These are phyloP conservation scores for Spialia ferax DNA, from an alignment of 2,888 invertebrate species.

Conservation along the genomic window DNA sequence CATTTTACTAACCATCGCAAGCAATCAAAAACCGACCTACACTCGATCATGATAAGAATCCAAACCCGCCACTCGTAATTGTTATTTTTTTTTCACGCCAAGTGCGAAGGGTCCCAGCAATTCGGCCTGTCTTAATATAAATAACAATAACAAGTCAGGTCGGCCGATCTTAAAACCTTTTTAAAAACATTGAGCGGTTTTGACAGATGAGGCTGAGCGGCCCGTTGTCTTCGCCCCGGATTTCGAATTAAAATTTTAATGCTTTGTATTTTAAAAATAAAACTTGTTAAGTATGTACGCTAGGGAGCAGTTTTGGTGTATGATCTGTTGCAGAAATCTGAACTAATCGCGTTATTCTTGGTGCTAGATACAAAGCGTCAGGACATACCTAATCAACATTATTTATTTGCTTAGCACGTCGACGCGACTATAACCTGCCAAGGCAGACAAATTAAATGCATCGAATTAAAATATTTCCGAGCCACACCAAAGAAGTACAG, in stretches of 20 bases:
- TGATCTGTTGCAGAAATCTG: too few relatives aligned
- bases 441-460: constrained; percentile 10
- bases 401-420: too few relatives aligned
- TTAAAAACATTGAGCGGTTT: constrained; percentile 77
- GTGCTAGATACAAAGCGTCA: too few relatives aligned
- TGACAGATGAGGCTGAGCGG: constrained; percentile 74
- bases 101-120: constrained; percentile 80
- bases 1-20: constrained; percentile 48
- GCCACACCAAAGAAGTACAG: constrained; percentile 15
- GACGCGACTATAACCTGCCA: background rate
- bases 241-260: constrained; percentile 50
- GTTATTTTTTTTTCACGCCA: constrained; percentile 63
- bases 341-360: too few relatives aligned
- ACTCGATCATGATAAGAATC: constrained; percentile 54
- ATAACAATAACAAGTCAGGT: constrained; percentile 80
- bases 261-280: constrained; percentile 36
- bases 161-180: constrained; percentile 70
- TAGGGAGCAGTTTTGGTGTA: background rate
- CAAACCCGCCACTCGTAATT: constrained; percentile 48
- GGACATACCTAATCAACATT: too few relatives aligned
- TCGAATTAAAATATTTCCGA: constrained; percentile 27
- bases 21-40: constrained; percentile 55
- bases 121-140: constrained; percentile 79
- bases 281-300: constrained; percentile 27
- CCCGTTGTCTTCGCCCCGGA: constrained; percentile 58